Base-by-base conservation (phyloP, 2,797 vertebrate genomes). In the Avahi laniger region DNA sequence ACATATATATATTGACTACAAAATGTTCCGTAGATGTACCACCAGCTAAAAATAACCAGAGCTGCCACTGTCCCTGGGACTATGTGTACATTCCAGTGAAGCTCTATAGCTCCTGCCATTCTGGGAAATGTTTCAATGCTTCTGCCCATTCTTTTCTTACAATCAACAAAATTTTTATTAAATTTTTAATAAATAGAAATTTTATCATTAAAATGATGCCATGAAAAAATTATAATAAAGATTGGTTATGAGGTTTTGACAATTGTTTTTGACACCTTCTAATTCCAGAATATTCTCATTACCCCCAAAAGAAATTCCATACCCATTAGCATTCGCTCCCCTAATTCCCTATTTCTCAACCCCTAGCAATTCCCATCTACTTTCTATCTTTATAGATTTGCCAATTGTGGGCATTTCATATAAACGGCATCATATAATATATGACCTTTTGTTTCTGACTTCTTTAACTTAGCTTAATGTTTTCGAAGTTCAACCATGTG, bases 141-240 rank as follows among this genome's bases (percentile, higher is more conserved):
- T 79, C 48, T 48, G 28, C 18, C 41, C 28, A 28, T 73, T 46
- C 5, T 82, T 61, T 35, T 24, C 38, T 67, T 14, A 63, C 4
- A 61, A 59, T 38, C 18, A 59, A 90, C 3, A 81, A 72, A 82
- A 83, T 0, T 65, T 82, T 28, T 41, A 54, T 87, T 85, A 28
- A 91, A 67, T 26, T 30, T 86, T 82, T n/a, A 82, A 76, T 52
- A 65, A 61, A n/a, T 78, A 70, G 9, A 46, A 41, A 43, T 24
- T 86, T 61, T 75, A 59, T 72, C 33, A 79, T 69, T 88, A 89
- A 92, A 72, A 92, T 83, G 7, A 65, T 69, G 35, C 20, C 65
- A 30, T 79, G 48, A 69, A 65, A 93, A 93, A 92, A 89, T 83
- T 91, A n/a, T 83, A 80, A 91, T n/a, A 61, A 80, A 82, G 54